Evolutionary conservation across 2,888 invertebrate genomes (phyloP).

Genomic region (Drosophila niveifrons): DNA sequence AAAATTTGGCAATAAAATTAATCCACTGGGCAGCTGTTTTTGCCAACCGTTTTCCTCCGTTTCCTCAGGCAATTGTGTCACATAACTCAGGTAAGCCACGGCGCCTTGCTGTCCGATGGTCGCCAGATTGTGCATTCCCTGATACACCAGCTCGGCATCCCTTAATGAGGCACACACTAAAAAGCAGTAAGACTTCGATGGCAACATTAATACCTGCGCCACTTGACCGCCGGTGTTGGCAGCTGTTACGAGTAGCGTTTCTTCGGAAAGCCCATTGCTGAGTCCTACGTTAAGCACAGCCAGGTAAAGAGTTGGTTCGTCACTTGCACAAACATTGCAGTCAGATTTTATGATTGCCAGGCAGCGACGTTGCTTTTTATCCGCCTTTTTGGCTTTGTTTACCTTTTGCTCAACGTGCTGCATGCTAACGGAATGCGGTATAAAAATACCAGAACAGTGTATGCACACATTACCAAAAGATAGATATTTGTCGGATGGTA

Average conservation of each 20-base stretch:
- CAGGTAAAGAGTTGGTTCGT: constrained; percentile 81
- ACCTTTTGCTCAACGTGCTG: constrained; percentile 67
- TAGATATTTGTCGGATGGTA: too few species aligned
- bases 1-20: constrained; percentile 90
- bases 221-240: constrained; percentile 86
- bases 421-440: constrained; percentile 12
- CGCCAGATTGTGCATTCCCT: constrained; percentile 87
- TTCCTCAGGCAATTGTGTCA: constrained; percentile 63
- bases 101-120: constrained; percentile 87
- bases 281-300: constrained; percentile 95
- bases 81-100: constrained; percentile 87
- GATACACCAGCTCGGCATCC: constrained; percentile 87
- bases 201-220: constrained; percentile 89
- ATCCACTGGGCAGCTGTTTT: constrained; percentile 88
- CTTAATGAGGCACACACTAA: constrained; percentile 87
- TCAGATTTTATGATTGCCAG: constrained; percentile 85
- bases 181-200: constrained; percentile 93
- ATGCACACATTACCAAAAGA: constrained; percentile 17
- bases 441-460: constrained; percentile 48
- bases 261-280: constrained; percentile 91
- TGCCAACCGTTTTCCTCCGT: constrained; percentile 77
- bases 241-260: constrained; percentile 87
- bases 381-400: constrained; percentile 81
- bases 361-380: constrained; percentile 85
- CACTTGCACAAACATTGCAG: constrained; percentile 82